Evolutionary conservation across 2,888 invertebrate species (phyloP).

Genomic region (Apodemia hepburni): DNA sequence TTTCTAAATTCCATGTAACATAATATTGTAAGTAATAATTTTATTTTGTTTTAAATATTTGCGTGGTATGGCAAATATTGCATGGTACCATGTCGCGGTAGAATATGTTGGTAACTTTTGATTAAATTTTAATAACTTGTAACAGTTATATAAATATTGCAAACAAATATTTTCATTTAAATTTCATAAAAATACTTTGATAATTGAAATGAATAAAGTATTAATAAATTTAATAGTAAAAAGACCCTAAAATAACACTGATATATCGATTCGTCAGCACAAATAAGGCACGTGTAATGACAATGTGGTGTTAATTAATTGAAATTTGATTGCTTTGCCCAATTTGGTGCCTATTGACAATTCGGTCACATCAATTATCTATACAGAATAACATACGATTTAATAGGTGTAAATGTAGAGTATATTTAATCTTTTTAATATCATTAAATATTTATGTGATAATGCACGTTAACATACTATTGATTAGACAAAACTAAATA

Average conservation of each 20-base stretch:
- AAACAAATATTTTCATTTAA: no score
- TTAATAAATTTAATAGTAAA: not conserved
- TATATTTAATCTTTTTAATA: not conserved
- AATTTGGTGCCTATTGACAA: slow-evolving; percentile 65
- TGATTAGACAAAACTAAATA: not conserved
- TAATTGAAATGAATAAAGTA: no score
- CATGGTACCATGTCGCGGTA: no score
- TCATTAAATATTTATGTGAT: no score
- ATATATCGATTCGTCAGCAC: slow-evolving; percentile 12
- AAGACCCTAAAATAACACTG: not conserved
- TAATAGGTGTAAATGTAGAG: not conserved
- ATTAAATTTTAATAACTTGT: no score
- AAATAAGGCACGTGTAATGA: slow-evolving; percentile 38
- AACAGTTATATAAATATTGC: no score
- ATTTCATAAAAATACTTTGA: no score
- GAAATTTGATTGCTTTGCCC: slow-evolving; percentile 61
- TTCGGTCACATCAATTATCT: slow-evolving; percentile 51
- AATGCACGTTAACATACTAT: not conserved
- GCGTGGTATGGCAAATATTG: no score
- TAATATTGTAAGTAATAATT: no score
- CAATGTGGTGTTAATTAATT: slow-evolving; percentile 50
- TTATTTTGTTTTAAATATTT: no score
- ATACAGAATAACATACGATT: slow-evolving; percentile 40
- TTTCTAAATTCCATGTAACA: no score
- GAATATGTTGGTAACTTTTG: no score